Conservation (phyloP, 2,888 invertebrate genomes). For the Neuroscelio doddi region DNA sequence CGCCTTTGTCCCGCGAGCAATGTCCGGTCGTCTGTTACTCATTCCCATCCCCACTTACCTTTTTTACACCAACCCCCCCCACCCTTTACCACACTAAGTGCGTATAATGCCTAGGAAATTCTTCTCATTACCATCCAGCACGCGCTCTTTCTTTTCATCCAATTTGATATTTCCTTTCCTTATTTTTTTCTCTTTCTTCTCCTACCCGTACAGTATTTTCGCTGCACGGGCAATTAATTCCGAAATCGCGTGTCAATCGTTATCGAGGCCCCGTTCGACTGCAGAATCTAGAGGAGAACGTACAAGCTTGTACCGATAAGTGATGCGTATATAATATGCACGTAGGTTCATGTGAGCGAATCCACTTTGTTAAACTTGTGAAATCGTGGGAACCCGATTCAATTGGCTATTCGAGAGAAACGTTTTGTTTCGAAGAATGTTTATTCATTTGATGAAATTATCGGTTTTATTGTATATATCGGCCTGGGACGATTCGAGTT, state of each 20-base stretch:
- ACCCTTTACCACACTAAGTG: constrained; percentile 27
- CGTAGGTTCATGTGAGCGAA: constrained; percentile 9
- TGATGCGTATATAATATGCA: constrained; percentile 4
- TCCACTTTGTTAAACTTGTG: constrained; percentile 6
- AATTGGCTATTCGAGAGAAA: not conserved
- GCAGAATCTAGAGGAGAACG: constrained; percentile 9
- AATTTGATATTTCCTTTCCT: constrained; percentile 12
- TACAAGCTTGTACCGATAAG: constrained; percentile 10
- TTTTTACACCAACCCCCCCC: constrained; percentile 29
- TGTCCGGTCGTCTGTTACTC: constrained; percentile 20
- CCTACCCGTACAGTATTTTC: not conserved
- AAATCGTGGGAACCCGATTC: constrained; percentile 9
- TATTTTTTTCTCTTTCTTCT: constrained; percentile 16
- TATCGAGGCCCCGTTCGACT: constrained; percentile 17
- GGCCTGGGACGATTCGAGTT: too few relatives aligned
- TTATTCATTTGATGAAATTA: constrained; percentile 1
- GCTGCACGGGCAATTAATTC: constrained; percentile 43
- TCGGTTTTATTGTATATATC: too few relatives aligned
- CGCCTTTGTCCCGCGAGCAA: constrained; percentile 17
- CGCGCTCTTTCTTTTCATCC: constrained; percentile 35
- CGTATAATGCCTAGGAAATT: constrained; percentile 34
- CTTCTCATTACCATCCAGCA: constrained; percentile 35
- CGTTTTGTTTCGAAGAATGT: not conserved
- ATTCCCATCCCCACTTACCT: constrained; percentile 9
- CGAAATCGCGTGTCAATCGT: constrained; percentile 46